Conservation (phyloP, 2,113 vertebrate species). For the Chitala chitala region DNA sequence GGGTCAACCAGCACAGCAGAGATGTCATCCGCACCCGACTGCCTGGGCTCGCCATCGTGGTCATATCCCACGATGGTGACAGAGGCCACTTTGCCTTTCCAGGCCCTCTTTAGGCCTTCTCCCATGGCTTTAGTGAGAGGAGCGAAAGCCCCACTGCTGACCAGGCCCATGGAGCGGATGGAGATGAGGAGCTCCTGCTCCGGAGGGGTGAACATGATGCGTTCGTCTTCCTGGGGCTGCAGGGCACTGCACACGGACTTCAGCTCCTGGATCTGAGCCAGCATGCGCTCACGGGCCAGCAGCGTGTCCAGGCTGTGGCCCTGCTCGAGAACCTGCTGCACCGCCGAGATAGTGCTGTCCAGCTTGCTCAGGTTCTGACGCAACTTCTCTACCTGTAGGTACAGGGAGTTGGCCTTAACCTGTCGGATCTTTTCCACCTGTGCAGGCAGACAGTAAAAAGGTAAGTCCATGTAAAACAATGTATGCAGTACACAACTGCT, state of each 20-base stretch:
- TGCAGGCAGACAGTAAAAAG: neutral
- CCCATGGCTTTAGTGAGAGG: constrained; percentile 89
- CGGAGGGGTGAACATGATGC: constrained; percentile 90
- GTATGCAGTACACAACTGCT: no score
- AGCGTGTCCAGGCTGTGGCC: constrained; percentile 85
- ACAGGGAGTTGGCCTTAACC: constrained; percentile 94
- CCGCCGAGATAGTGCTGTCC: constrained; percentile 88
- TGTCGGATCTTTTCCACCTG: constrained; percentile 98
- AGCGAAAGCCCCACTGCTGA: constrained; percentile 91
- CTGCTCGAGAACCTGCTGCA: constrained; percentile 91
- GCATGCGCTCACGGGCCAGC: constrained; percentile 86
- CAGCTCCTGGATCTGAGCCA: constrained; percentile 92
- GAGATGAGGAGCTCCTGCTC: constrained; percentile 87
- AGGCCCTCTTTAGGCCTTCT: constrained; percentile 82
- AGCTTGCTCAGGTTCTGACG: constrained; percentile 90
- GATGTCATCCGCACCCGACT: constrained; percentile 84
- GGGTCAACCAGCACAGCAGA: constrained; percentile 77
- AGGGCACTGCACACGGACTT: constrained; percentile 80
- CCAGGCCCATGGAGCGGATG: constrained; percentile 89
- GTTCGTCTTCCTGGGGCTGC: constrained; percentile 89
- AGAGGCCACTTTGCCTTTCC: constrained; percentile 89
- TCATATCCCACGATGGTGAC: constrained; percentile 90
- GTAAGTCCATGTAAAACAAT: neutral
- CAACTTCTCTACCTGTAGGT: constrained; percentile 93
- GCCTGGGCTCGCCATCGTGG: constrained; percentile 85